Percentiles rank a stretch among this genome's conserved stretches.
Conservation (phyloP, 2,797 vertebrate genomes). For the Natrix natrix region DNA sequence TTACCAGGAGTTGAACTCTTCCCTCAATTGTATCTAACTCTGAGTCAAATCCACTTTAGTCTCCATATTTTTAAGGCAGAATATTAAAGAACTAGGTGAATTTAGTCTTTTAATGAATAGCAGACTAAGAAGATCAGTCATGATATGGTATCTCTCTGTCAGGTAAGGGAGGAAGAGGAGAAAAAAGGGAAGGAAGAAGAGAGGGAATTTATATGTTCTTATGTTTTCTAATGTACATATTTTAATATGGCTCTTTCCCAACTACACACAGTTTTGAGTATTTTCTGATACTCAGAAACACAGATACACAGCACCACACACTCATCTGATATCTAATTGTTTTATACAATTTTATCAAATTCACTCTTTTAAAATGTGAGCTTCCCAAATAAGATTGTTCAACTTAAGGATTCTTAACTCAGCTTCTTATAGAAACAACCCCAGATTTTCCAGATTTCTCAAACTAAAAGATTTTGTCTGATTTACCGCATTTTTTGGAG, state of each 20-base stretch:
- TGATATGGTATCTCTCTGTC: background rate
- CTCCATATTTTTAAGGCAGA: background rate
- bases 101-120: background rate
- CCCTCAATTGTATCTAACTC: background rate
- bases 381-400: background rate
- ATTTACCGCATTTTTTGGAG: background rate
- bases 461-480: background rate
- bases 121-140: background rate
- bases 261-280: background rate
- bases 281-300: background rate
- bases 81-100: background rate
- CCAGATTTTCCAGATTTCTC: background rate
- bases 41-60: background rate
- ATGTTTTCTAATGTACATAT: background rate
- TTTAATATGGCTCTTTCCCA: background rate
- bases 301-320: background rate
- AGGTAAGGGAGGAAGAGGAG: background rate
- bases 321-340: background rate
- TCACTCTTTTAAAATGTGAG: background rate
- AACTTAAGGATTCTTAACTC: background rate
- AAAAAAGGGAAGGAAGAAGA: background rate
- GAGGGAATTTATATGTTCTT: background rate
- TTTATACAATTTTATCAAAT: background rate
- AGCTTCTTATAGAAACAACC: background rate
- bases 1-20: background rate